Conservation (phyloP, 2,888 invertebrate species). For the Leptopilina myrica region DNA sequence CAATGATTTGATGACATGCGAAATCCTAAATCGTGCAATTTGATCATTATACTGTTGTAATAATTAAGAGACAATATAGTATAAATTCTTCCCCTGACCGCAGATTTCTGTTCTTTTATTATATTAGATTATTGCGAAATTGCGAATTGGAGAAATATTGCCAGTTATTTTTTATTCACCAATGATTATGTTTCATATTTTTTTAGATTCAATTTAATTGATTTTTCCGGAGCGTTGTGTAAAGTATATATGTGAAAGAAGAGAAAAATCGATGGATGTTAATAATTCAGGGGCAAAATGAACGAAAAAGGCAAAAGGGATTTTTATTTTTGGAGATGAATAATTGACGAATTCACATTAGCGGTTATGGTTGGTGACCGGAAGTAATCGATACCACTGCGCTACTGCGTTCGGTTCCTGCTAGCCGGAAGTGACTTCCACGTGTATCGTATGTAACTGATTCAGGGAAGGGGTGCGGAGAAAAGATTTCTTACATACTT, state of each 20-base stretch:
- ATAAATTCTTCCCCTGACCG: neutral
- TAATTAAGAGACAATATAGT: slow-evolving; percentile 9
- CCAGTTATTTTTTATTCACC: neutral
- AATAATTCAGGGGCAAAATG: neutral
- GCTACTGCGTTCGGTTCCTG: slow-evolving; percentile 60
- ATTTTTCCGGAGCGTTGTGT: neutral
- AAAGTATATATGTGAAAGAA: neutral
- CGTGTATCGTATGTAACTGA: slow-evolving; percentile 62
- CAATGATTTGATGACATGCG: slow-evolving; percentile 30
- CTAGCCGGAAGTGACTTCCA: slow-evolving; percentile 68
- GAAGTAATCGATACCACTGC: slow-evolving; percentile 72
- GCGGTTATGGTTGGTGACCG: slow-evolving; percentile 58
- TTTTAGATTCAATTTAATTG: neutral
- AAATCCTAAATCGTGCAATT: slow-evolving; percentile 35
- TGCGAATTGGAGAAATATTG: neutral
- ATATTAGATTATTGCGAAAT: slow-evolving; percentile 4
- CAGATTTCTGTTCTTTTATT: neutral
- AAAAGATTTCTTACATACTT: slow-evolving; percentile 57
- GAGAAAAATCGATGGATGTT: neutral
- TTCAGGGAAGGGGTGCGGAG: slow-evolving; percentile 49
- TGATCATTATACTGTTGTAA: slow-evolving; percentile 20
- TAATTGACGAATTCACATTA: slow-evolving; percentile 19
- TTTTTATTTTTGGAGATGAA: slow-evolving; percentile 32
- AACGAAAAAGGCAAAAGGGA: neutral
- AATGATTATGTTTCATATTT: no score